phyloP scores from a whole-genome alignment of 2,888 invertebrate genomes.

The Perithous albicinctus region DNA sequence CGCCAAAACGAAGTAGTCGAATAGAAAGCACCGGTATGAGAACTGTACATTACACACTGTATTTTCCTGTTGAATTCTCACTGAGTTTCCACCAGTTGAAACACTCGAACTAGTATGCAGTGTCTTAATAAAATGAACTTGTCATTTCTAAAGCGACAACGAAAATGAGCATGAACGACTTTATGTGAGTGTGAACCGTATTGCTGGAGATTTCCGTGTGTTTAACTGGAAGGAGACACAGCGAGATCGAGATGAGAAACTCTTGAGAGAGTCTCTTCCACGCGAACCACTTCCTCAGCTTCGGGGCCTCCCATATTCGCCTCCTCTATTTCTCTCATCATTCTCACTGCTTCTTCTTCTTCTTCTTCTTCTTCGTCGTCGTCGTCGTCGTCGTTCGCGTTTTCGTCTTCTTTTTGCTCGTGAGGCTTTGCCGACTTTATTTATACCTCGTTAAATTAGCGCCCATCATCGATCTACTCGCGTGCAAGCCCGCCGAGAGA shows the following conservation, averaged over 20 bases:
- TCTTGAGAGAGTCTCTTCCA: conserved; percentile 64
- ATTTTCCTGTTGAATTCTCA: conserved; percentile 52
- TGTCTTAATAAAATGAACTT: conserved; percentile 83
- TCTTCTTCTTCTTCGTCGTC: conserved; percentile 63
- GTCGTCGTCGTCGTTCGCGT: conserved; percentile 6
- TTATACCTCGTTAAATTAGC: conserved; percentile 82
- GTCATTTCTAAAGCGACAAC: conserved; percentile 80
- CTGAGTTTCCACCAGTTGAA: conserved; percentile 72
- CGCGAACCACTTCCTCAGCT: conserved; percentile 70
- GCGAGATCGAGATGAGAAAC: conserved; percentile 46
- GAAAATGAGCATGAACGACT: conserved; percentile 68
- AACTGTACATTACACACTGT: conserved; percentile 17
- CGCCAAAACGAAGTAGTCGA: background rate
- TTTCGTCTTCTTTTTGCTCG: conserved; percentile 27
- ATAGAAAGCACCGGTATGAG: background rate
- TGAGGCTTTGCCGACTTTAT: conserved; percentile 74
- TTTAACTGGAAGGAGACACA: conserved; percentile 33
- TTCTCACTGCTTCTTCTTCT: conserved; percentile 49
- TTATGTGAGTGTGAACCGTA: no score
- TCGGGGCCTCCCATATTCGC: conserved; percentile 43
- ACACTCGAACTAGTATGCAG: conserved; percentile 78
- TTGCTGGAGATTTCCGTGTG: conserved; percentile 37
- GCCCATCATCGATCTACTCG: conserved; percentile 78
- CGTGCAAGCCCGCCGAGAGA: conserved; percentile 65
- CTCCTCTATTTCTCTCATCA: conserved; percentile 59